These are phyloP conservation scores for Eucera pruinosa DNA, from an alignment of 2,888 invertebrate species.

Conservation along the genomic window DNA sequence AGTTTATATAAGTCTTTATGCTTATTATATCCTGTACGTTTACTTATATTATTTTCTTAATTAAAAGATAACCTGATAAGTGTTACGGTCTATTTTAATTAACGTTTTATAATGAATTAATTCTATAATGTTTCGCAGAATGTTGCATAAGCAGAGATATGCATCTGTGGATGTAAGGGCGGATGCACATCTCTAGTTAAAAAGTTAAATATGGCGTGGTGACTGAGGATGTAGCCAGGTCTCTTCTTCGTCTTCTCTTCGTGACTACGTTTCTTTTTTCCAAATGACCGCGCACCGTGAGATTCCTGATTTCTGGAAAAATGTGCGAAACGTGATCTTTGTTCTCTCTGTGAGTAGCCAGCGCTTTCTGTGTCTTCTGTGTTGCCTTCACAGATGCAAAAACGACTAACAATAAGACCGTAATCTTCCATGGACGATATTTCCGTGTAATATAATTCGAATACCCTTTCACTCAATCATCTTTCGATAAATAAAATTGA, in stretches of 20 bases:
- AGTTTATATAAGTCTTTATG: no score
- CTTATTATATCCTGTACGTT: background rate
- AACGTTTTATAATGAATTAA: background rate
- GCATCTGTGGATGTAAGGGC: constrained; percentile 1
- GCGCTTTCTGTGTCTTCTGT: background rate
- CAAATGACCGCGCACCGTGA: constrained; percentile 39
- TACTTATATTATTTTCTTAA: background rate
- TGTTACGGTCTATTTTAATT: no score
- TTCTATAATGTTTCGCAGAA: background rate
- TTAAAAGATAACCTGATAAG: constrained; percentile 2
- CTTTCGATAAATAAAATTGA: no score
- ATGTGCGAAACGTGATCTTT: constrained; percentile 58
- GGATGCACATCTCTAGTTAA: constrained; percentile 10
- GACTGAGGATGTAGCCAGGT: constrained; percentile 6
- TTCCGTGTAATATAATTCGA: background rate
- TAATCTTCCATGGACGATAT: background rate
- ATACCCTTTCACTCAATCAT: no score
- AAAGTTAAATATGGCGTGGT: constrained; percentile 32
- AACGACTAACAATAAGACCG: background rate
- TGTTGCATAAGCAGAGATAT: background rate
- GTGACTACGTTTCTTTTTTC: constrained; percentile 58
- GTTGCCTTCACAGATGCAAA: background rate
- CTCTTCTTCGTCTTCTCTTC: constrained; percentile 35
- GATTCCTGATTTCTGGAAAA: constrained; percentile 58
- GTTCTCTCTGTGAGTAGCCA: background rate